These are phyloP conservation scores for Drosophila sordidula DNA, from an alignment of 2,888 invertebrate species.

Conservation along the genomic window DNA sequence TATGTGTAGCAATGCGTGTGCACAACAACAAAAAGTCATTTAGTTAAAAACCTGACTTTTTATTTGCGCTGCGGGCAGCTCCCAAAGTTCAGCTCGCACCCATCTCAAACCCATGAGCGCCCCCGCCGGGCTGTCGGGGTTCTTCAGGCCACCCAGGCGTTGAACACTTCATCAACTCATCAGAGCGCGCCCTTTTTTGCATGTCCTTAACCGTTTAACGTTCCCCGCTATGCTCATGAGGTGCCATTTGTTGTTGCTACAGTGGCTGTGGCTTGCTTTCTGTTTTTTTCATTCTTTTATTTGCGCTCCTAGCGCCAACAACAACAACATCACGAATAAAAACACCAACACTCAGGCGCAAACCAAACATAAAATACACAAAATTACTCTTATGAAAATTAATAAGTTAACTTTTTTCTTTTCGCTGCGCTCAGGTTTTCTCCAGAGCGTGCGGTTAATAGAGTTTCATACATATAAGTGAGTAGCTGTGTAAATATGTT, in stretches of 20 bases:
- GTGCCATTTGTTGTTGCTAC: conserved; percentile 64
- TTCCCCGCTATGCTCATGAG: conserved; percentile 58
- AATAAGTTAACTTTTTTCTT: conserved; percentile 79
- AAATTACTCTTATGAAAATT: conserved; percentile 84
- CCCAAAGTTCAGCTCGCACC: conserved; percentile 50
- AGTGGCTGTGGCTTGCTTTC: conserved; percentile 39
- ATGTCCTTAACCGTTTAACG: conserved; percentile 79
- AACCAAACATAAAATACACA: conserved; percentile 78
- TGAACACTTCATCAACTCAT: conserved; percentile 81
- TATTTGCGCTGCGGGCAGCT: conserved; percentile 77
- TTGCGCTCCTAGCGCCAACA: conserved; percentile 37
- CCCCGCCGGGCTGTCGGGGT: background rate
- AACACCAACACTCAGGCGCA: conserved; percentile 26
- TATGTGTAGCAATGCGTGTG: conserved; percentile 81
- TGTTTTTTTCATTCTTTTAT: conserved; percentile 23
- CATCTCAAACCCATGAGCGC: conserved; percentile 13
- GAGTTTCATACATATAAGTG: background rate
- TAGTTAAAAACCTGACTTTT: conserved; percentile 82
- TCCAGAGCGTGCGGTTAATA: conserved; percentile 29
- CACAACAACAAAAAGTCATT: conserved; percentile 82
- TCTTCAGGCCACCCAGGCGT: conserved; percentile 70
- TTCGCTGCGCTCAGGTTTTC: conserved; percentile 51
- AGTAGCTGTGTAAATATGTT: conserved; percentile 3
- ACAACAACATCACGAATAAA: background rate
- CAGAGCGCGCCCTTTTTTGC: conserved; percentile 80